These are phyloP conservation scores for Xerus inauris DNA, from an alignment of 2,113 vertebrate species.

Conservation along the genomic window DNA sequence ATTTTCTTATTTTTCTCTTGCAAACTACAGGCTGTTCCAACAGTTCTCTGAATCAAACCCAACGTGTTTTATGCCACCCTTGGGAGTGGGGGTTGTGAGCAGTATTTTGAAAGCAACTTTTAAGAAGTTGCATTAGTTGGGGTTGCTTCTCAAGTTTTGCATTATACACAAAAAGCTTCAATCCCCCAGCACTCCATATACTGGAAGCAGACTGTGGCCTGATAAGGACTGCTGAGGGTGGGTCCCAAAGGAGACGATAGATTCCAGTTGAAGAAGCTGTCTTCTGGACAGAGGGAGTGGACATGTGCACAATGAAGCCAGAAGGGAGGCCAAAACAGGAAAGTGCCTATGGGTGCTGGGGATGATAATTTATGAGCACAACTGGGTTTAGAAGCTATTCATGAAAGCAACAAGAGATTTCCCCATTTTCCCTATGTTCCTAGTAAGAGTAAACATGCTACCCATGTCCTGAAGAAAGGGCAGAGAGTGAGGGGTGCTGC, in stretches of 20 bases:
- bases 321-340: background rate
- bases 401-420: background rate
- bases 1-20: conserved; percentile 30
- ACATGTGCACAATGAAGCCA: background rate
- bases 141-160: background rate
- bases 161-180: background rate
- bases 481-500: background rate
- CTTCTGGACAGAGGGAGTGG: background rate
- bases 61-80: background rate
- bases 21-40: conserved; percentile 51
- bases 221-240: background rate
- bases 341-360: background rate
- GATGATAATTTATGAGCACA: background rate
- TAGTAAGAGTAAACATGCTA: background rate
- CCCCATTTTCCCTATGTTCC: background rate
- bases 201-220: background rate
- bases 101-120: background rate
- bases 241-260: background rate
- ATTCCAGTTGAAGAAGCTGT: background rate
- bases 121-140: background rate
- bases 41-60: background rate
- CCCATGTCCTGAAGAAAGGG: background rate
- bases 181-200: accelerated
- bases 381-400: background rate
- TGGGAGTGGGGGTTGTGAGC: background rate